Conservation (phyloP, 2,888 invertebrate species). For the Epirrhoe alternata region DNA sequence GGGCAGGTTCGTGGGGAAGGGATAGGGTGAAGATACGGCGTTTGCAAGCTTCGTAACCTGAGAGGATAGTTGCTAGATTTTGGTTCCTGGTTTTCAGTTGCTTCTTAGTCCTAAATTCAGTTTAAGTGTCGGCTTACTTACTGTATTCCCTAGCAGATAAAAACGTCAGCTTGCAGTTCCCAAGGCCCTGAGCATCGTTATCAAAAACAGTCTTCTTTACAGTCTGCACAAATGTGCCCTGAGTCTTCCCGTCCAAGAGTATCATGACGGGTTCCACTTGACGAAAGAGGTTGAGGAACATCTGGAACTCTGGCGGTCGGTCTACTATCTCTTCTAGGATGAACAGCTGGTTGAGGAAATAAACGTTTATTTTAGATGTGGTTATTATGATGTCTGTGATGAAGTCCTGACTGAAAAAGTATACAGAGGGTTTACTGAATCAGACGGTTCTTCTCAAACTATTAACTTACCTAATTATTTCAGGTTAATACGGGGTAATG, state of each 20-base stretch:
- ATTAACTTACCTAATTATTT: too few relatives aligned
- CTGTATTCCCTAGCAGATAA: conserved; percentile 86
- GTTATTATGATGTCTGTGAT: not conserved
- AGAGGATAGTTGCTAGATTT: too few relatives aligned
- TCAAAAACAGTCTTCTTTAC: conserved; percentile 75
- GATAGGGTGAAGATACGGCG: conserved; percentile 81
- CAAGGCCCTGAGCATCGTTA: conserved; percentile 55
- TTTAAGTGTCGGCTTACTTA: conserved; percentile 56
- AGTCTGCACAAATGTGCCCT: conserved; percentile 78
- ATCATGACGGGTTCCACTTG: conserved; percentile 86
- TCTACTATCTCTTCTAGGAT: conserved; percentile 89
- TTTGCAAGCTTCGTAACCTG: conserved; percentile 85
- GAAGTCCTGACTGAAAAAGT: not conserved
- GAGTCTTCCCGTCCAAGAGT: conserved; percentile 81
- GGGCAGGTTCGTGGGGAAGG: conserved; percentile 81
- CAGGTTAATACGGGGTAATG: too few relatives aligned
- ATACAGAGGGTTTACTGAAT: too few relatives aligned
- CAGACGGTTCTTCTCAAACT: too few relatives aligned
- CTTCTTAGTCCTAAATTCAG: too few relatives aligned
- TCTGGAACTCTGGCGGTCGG: conserved; percentile 85
- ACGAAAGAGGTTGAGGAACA: conserved; percentile 84
- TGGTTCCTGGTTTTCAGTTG: too few relatives aligned
- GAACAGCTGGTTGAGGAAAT: conserved; percentile 75
- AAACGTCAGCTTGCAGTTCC: conserved; percentile 81
- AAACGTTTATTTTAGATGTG: not conserved